These are phyloP conservation scores for Phthorimaea operculella DNA, from an alignment of 1,140 invertebrate genomes.

Conservation along the genomic window DNA sequence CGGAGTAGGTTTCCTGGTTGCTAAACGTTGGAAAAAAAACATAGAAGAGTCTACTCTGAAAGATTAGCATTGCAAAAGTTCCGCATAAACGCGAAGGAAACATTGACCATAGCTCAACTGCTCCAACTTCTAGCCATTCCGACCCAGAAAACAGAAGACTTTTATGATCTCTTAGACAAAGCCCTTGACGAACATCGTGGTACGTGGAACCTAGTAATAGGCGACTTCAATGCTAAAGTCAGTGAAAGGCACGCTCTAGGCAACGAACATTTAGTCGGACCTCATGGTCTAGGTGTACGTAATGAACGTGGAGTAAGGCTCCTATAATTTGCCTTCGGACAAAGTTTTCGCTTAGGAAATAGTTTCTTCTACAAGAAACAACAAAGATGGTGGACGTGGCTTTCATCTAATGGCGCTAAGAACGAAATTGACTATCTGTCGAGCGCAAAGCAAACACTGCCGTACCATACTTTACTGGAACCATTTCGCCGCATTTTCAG, in stretches of 20 bases:
- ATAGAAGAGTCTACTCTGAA: slow-evolving; percentile 6
- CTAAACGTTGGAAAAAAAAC: slow-evolving; percentile 6
- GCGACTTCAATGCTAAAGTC: slow-evolving; percentile 10
- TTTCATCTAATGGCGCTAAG: not conserved
- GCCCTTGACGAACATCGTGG: slow-evolving; percentile 4
- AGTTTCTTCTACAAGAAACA: not conserved
- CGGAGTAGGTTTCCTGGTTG: slow-evolving; percentile 5
- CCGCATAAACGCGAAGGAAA: not conserved
- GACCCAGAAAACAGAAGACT: slow-evolving; percentile 5
- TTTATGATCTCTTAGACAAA: slow-evolving; percentile 4
- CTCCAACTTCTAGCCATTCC: not conserved
- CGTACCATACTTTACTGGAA: no score
- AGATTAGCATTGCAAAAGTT: slow-evolving; percentile 7
- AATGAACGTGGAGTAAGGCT: slow-evolving; percentile 13
- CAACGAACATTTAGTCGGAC: slow-evolving; percentile 8
- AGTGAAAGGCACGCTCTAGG: slow-evolving; percentile 8
- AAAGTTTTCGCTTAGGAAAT: not conserved
- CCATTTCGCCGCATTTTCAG: no score
- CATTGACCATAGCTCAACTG: not conserved
- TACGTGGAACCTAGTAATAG: slow-evolving; percentile 1
- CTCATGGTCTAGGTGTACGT: slow-evolving; percentile 12
- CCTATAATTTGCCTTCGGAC: slow-evolving; percentile 8
- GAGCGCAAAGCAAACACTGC: no score
- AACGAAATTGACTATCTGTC: slow-evolving; percentile 2
- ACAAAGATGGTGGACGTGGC: slow-evolving; percentile 1